Base-by-base conservation (phyloP, 2,797 vertebrate genomes). In the Coregonus sp. region DNA sequence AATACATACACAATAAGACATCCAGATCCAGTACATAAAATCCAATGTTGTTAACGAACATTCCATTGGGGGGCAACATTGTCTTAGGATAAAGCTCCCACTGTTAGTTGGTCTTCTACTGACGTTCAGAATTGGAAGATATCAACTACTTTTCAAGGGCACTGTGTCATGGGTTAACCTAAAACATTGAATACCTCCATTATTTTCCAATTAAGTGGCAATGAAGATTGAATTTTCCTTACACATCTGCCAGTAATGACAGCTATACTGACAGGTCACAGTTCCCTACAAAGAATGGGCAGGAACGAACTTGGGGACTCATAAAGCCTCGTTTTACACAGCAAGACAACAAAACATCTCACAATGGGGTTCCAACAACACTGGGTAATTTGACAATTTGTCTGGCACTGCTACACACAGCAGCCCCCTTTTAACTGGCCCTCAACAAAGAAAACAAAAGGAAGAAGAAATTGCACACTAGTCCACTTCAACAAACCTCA, bases 221-320 rank as follows among this genome's bases (percentile, higher is more conserved):
- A 47, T 9, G 2, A 47, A 47, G 9, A 47, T 47, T 59, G 56
- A n/a, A 50, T 72, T 67, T 81, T 76, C 40, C 59, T 81, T 16
- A 16, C 33, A 68, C 40, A 47, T 12, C 40, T 18, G 31, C 15
- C 33, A 47, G 61, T 11, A 63, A 63, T 63, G 20, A 20, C 37
- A 47, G 35, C 67, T 69, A 35, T 15, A 40, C 31, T 37, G 67
- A 16, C 52, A 7, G 29, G 80, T 70, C 20, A 73, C 72, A 73
- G 29, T 85, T 86, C 80, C 70, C 66, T 75, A 79, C 78, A 81
- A 81, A 82, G 80, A 77, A 40, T 66, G 40, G 80, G 78, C 31
- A 67, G 65, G 51, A 80, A 67, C 3, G 68, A 56, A 79, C 35
- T 0, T 3, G 61, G 68, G 72, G 56, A 18, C 47, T 72, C 74